A percentile compares a stretch with the other conserved stretches of the same genome.
phyloP scores from a whole-genome alignment of 2,113 vertebrate genomes.

The Nannospalax galili region DNA sequence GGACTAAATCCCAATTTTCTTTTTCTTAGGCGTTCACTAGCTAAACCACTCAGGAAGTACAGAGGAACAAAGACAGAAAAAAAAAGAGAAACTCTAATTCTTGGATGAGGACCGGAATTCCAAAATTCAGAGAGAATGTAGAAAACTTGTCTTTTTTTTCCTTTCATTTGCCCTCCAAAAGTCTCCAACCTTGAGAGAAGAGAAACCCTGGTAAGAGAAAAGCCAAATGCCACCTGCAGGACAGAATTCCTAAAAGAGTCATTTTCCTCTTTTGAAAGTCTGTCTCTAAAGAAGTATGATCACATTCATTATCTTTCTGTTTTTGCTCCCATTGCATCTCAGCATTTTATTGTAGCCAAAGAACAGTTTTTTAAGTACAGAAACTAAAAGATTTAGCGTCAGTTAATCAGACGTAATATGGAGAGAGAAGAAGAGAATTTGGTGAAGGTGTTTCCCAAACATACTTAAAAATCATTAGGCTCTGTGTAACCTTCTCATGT shows the following conservation, averaged over 20 bases:
- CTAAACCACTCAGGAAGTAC: not conserved
- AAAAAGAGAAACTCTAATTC: accelerated
- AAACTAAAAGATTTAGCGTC: not conserved
- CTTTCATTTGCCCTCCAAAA: not conserved
- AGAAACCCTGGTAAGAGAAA: not conserved
- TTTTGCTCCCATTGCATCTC: not conserved
- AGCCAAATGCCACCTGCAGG: not conserved
- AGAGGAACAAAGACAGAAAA: accelerated
- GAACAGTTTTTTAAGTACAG: not conserved
- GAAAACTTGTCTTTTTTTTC: not conserved
- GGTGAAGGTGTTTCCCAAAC: not conserved
- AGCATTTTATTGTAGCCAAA: not conserved
- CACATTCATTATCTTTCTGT: accelerated
- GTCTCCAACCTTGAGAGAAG: too few relatives aligned
- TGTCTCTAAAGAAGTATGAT: not conserved
- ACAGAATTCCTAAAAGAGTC: not conserved
- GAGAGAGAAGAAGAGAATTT: not conserved
- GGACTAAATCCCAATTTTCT: not conserved
- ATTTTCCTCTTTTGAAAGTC: accelerated
- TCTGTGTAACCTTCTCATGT: too few relatives aligned
- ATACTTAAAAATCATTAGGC: too few relatives aligned
- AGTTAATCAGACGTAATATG: not conserved
- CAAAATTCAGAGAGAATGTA: not conserved
- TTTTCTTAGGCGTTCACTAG: not conserved
- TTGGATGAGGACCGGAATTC: not conserved